These are phyloP conservation scores for Anthopleura sola DNA, from an alignment of 64 coral and sea anemone species.

Conservation along the genomic window DNA sequence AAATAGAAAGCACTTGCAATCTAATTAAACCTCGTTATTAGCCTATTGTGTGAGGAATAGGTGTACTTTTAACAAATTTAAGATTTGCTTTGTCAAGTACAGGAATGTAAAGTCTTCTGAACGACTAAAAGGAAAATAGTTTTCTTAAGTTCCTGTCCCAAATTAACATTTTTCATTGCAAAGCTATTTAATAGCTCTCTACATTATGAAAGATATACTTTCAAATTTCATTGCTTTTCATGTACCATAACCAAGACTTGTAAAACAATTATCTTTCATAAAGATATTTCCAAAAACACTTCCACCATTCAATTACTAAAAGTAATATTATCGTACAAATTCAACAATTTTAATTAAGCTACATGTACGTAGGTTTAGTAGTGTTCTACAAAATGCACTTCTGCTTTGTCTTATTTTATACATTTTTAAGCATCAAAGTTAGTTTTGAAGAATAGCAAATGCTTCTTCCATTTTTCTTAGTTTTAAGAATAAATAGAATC, in stretches of 20 bases:
- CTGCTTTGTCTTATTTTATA: background rate
- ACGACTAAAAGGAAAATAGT: background rate
- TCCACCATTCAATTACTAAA: background rate
- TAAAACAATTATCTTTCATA: background rate
- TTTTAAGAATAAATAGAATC: background rate
- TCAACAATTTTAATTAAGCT: background rate
- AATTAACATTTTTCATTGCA: background rate
- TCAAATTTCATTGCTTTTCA: background rate
- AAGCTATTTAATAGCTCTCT: background rate
- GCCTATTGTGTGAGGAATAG: background rate
- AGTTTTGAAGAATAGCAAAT: background rate
- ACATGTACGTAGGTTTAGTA: no score
- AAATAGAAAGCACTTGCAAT: constrained; percentile 7
- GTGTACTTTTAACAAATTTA: background rate
- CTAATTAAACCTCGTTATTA: background rate
- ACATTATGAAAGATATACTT: background rate
- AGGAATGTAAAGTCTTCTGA: background rate
- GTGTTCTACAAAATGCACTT: background rate
- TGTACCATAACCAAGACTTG: background rate
- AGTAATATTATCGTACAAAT: background rate
- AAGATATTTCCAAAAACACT: background rate
- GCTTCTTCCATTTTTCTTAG: background rate
- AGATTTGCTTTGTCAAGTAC: background rate
- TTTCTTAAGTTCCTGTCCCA: background rate
- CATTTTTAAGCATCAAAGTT: background rate